A percentile compares a stretch with the other conserved stretches of the same genome.
Evolutionary conservation across 2,113 vertebrate species (phyloP).

Genomic region (Choloepus hoffmanni): DNA sequence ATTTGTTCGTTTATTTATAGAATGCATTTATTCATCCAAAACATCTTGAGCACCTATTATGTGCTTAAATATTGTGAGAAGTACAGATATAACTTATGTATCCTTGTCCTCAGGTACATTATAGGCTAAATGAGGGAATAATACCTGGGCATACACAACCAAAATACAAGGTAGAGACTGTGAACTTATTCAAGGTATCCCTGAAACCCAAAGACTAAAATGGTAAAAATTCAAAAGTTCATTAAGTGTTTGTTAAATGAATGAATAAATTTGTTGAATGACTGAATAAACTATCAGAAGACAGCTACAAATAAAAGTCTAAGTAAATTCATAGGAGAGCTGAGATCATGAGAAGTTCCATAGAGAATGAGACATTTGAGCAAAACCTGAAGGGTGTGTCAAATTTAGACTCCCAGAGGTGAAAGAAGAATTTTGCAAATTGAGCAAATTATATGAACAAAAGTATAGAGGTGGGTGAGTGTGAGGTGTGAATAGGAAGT

Average conservation of each 20-base stretch:
- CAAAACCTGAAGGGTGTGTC: neutral
- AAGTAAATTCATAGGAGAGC: neutral
- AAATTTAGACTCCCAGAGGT: neutral
- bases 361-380: neutral
- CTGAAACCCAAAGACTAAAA: neutral
- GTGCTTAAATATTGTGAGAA: neutral
- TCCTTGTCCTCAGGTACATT: neutral
- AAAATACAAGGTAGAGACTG: neutral
- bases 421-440: neutral
- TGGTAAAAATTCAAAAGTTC: neutral
- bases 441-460: neutral
- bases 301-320: constrained; percentile 33
- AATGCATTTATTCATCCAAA: neutral
- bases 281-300: neutral
- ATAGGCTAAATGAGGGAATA: neutral
- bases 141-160: neutral
- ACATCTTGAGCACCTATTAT: neutral
- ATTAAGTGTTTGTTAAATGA: neutral
- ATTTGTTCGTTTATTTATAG: neutral
- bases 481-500: neutral
- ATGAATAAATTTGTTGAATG: neutral
- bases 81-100: neutral
- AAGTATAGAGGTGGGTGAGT: too few species aligned
- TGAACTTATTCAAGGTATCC: neutral
- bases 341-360: neutral